Evolutionary conservation across 2,888 invertebrate genomes (phyloP).

Genomic region (Pasiphila rectangulata): DNA sequence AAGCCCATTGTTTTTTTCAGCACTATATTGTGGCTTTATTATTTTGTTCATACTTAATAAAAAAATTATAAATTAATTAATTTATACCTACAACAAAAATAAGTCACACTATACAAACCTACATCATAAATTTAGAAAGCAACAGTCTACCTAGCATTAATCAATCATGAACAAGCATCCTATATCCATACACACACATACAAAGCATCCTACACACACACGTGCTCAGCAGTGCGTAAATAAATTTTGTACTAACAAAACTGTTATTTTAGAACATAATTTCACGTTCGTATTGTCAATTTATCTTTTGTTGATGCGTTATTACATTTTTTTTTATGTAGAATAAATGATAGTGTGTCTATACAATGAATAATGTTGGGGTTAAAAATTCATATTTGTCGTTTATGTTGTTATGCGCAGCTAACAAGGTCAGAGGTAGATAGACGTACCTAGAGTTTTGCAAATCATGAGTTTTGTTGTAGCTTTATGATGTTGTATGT

Average conservation of each 20-base stretch:
- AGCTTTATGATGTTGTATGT: background rate
- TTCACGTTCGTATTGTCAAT: slow-evolving; percentile 64
- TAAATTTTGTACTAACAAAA: slow-evolving; percentile 79
- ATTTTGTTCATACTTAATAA: slow-evolving; percentile 1
- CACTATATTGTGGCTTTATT: no score
- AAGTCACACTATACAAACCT: slow-evolving; percentile 36
- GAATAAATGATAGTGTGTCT: no score
- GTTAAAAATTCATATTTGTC: slow-evolving; percentile 35
- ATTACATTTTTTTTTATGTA: slow-evolving; percentile 24
- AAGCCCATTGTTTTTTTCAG: no score
- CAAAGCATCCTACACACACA: slow-evolving; percentile 24
- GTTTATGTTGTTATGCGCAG: slow-evolving; percentile 8
- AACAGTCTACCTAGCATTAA: slow-evolving; percentile 57
- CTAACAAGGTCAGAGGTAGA: slow-evolving; percentile 4
- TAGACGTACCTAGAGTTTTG: background rate
- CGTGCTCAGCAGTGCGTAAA: slow-evolving; percentile 63
- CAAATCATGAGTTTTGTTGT: slow-evolving; percentile 4
- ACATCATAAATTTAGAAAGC: slow-evolving; percentile 53
- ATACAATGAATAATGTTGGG: slow-evolving; percentile 15
- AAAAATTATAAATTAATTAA: slow-evolving; percentile 5
- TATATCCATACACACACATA: slow-evolving; percentile 50
- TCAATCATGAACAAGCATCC: slow-evolving; percentile 68
- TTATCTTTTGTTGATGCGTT: slow-evolving; percentile 30
- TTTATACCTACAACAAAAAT: slow-evolving; percentile 8
- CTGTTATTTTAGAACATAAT: slow-evolving; percentile 80